Evolutionary conservation across 2,113 vertebrate genomes (phyloP).

Genomic region (Hemibagrus wyckioides): DNA sequence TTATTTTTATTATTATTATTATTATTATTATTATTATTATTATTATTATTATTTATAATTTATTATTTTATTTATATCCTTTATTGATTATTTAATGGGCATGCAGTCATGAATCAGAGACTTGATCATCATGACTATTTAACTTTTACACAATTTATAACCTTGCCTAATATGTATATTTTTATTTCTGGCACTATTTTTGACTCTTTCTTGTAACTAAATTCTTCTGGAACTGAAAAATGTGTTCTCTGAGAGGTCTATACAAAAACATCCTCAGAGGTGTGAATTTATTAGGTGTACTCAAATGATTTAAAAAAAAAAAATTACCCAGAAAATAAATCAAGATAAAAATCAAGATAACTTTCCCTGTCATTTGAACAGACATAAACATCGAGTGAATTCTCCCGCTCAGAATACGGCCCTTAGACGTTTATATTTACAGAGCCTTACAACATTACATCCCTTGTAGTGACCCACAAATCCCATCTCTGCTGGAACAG

Average conservation of each 20-base stretch:
- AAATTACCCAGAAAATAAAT: background rate
- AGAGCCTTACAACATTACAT: constrained; percentile 8
- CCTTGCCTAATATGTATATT: background rate
- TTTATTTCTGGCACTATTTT: background rate
- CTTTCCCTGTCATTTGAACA: background rate
- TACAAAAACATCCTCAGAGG: background rate
- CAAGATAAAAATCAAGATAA: background rate
- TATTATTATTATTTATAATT: no score
- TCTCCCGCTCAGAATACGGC: background rate
- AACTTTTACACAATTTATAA: background rate
- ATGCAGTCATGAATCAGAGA: background rate
- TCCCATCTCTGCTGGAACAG: background rate
- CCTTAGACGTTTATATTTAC: background rate
- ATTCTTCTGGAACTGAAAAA: background rate
- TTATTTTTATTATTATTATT: no score
- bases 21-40: no score
- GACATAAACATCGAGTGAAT: background rate
- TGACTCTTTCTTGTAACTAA: background rate
- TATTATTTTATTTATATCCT: no score
- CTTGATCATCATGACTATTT: background rate
- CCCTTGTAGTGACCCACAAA: constrained; percentile 14
- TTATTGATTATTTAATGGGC: background rate
- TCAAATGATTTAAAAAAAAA: background rate
- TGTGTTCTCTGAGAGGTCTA: background rate
- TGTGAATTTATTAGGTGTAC: background rate